Evolutionary conservation across 2,113 vertebrate species (phyloP).

Genomic region (Poicephalus meyeri): DNA sequence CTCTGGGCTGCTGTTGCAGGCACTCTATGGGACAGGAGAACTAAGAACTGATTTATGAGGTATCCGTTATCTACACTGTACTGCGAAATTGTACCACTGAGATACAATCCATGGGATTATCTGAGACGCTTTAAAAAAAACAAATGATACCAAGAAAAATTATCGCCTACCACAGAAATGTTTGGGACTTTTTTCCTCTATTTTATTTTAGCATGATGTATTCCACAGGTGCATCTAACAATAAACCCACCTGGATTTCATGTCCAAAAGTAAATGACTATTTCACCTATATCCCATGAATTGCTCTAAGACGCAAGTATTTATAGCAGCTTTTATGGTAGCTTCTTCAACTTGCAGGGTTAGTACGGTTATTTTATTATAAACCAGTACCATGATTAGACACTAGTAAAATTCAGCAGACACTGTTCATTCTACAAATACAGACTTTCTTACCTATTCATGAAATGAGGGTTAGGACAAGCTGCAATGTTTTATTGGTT

Average conservation of each 20-base stretch:
- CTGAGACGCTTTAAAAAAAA: background rate
- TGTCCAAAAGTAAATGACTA: background rate
- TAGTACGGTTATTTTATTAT: background rate
- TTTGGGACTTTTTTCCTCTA: background rate
- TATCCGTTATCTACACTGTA: no score
- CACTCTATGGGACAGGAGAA: accelerated
- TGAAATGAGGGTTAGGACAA: background rate
- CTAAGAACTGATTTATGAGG: background rate
- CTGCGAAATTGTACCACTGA: background rate
- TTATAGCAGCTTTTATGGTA: background rate
- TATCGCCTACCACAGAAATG: background rate
- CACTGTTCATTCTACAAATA: background rate
- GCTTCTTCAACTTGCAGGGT: background rate
- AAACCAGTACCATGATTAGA: background rate
- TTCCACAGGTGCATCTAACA: background rate
- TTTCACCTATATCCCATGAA: background rate
- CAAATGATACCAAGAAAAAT: background rate
- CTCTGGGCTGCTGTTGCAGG: background rate
- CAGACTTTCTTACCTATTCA: background rate
- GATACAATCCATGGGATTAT: background rate
- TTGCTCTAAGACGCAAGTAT: background rate
- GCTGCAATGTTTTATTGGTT: background rate
- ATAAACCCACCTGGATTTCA: background rate
- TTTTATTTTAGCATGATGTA: background rate
- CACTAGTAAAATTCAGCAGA: background rate